Percentiles rank a stretch among this genome's conserved stretches.
Evolutionary conservation across 2,113 vertebrate species (phyloP).

Genomic region (Myrmecophaga tridactyla): DNA sequence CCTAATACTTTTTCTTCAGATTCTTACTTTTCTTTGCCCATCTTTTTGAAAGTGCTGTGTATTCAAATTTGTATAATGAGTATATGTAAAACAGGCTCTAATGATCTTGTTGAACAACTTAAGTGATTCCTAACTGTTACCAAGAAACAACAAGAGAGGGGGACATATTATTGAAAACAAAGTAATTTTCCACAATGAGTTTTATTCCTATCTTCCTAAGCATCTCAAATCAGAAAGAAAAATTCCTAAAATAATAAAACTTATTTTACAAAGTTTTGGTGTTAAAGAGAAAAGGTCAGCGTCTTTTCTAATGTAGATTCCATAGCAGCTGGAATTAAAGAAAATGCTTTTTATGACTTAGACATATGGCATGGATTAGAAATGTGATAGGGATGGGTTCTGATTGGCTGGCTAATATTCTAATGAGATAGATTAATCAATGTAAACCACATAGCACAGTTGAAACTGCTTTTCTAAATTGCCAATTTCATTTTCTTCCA

Average conservation of each 20-base stretch:
- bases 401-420: constrained; percentile 80
- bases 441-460: constrained; percentile 81
- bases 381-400: constrained; percentile 60
- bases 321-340: constrained; percentile 64
- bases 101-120: neutral
- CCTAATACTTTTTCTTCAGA: neutral
- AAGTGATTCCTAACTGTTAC: neutral
- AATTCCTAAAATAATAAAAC: constrained; percentile 56
- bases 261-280: constrained; percentile 3
- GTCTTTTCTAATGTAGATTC: constrained; percentile 58
- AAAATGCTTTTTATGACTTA: constrained; percentile 74
- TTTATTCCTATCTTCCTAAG: neutral
- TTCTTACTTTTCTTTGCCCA: neutral
- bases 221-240: neutral
- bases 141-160: neutral
- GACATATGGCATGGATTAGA: constrained; percentile 75
- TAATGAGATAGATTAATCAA: constrained; percentile 81
- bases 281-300: constrained; percentile 55
- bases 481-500: constrained; percentile 83
- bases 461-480: constrained; percentile 81
- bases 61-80: neutral
- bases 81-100: neutral
- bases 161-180: neutral
- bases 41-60: neutral
- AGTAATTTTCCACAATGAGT: neutral